Conservation (phyloP, 1,140 invertebrate species). For the Bathynomus jamesi region DNA sequence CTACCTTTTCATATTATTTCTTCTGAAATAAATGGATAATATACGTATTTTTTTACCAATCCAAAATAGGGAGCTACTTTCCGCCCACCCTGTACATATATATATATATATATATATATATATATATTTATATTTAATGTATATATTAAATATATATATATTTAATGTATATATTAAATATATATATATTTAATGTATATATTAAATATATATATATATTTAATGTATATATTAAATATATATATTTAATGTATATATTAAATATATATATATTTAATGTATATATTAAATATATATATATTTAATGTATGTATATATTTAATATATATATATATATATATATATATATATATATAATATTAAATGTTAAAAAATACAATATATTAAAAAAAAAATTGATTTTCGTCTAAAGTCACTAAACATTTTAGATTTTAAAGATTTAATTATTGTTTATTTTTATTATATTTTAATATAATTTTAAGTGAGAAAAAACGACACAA, state of each 20-base stretch:
- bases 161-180: neutral
- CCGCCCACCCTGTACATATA: no score
- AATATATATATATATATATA: constrained; percentile 9
- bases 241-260: neutral
- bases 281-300: constrained; percentile 6
- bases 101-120: neutral
- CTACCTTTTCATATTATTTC: no score
- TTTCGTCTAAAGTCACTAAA: no score
- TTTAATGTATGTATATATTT: neutral
- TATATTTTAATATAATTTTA: no score
- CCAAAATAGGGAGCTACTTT: no score
- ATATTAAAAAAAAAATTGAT: no score
- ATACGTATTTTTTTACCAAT: no score
- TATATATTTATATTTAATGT: neutral
- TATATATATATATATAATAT: constrained; percentile 4
- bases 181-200: neutral
- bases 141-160: neutral
- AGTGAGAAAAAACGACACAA: no score
- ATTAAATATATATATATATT: constrained; percentile 4
- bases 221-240: neutral
- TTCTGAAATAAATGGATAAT: no score
- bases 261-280: constrained; percentile 6
- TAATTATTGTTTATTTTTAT: no score
- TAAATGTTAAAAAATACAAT: neutral
- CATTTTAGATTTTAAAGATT: no score